Evolutionary conservation across 2,797 vertebrate species (phyloP).

Genomic region (Sphenodon punctatus): DNA sequence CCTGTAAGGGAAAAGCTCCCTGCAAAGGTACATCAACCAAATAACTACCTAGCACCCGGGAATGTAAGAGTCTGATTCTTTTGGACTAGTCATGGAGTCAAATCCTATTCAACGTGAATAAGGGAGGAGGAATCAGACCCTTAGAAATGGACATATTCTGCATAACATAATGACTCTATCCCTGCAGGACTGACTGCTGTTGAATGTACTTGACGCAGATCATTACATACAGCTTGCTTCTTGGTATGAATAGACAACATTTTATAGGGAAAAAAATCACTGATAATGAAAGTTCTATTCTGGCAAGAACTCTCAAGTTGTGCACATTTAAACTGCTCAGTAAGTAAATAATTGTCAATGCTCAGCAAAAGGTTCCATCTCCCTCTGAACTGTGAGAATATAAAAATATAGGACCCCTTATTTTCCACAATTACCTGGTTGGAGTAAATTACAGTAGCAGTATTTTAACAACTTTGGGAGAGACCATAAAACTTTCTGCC

Average conservation of each 20-base stretch:
- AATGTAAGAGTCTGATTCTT: too few relatives aligned
- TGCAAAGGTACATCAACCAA: too few relatives aligned
- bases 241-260: slow-evolving; percentile 19
- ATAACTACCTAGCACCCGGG: too few relatives aligned
- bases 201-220: slow-evolving; percentile 42
- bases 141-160: slow-evolving; percentile 24
- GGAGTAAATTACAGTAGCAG: slow-evolving; percentile 58
- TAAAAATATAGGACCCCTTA: not conserved
- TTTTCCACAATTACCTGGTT: slow-evolving; percentile 24
- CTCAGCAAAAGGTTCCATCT: slow-evolving; percentile 20
- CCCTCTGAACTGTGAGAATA: slow-evolving; percentile 39
- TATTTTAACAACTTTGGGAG: slow-evolving; percentile 67
- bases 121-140: not conserved
- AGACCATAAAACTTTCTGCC: slow-evolving; percentile 72
- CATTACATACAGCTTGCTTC: slow-evolving; percentile 43
- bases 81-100: too few relatives aligned
- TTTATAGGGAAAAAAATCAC: slow-evolving; percentile 32
- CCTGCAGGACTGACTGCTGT: slow-evolving; percentile 32
- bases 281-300: slow-evolving; percentile 35
- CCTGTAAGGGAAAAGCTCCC: too few relatives aligned
- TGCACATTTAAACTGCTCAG: slow-evolving; percentile 20
- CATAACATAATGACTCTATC: slow-evolving; percentile 26
- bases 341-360: slow-evolving; percentile 45
- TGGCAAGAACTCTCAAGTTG: slow-evolving; percentile 12
- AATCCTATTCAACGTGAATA: too few relatives aligned